phyloP scores from a whole-genome alignment of 2,113 vertebrate genomes.

The Microcebus griseorufus region DNA sequence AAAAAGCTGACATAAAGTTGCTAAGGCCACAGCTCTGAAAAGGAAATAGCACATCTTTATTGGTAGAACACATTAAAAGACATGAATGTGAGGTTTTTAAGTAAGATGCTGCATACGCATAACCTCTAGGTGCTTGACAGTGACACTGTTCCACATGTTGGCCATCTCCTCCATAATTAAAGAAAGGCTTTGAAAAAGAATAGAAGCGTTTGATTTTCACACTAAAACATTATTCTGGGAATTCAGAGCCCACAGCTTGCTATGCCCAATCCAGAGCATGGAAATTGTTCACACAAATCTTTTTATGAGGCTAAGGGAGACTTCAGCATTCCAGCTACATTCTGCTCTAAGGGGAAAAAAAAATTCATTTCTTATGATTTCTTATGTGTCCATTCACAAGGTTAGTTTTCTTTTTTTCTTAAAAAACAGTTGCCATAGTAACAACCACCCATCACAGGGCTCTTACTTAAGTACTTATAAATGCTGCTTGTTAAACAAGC shows the following conservation, averaged over 20 bases:
- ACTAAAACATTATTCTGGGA: constrained; percentile 28
- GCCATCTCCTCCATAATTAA: constrained; percentile 44
- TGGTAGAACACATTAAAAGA: constrained; percentile 50
- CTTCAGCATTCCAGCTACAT: constrained; percentile 45
- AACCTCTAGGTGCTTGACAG: constrained; percentile 12
- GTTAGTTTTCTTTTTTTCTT: not conserved
- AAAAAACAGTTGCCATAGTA: constrained; percentile 65
- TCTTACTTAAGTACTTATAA: constrained; percentile 43
- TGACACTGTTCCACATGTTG: not conserved
- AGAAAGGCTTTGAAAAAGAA: constrained; percentile 19
- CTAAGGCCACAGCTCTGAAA: constrained; percentile 57
- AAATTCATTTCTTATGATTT: constrained; percentile 51
- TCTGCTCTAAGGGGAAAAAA: constrained; percentile 4
- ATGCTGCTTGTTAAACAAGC: constrained; percentile 52
- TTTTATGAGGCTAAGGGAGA: constrained; percentile 4
- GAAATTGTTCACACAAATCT: constrained; percentile 63
- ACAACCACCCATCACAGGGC: not conserved
- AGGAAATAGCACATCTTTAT: constrained; percentile 63
- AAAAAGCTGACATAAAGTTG: constrained; percentile 65
- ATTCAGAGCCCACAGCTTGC: constrained; percentile 22
- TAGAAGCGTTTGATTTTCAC: constrained; percentile 52
- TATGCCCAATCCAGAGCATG: not conserved
- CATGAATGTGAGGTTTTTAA: constrained; percentile 27
- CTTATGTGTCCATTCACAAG: constrained; percentile 45
- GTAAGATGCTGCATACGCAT: not conserved